Conservation (phyloP, 2,888 invertebrate species). For the Mycalesis mineus region DNA sequence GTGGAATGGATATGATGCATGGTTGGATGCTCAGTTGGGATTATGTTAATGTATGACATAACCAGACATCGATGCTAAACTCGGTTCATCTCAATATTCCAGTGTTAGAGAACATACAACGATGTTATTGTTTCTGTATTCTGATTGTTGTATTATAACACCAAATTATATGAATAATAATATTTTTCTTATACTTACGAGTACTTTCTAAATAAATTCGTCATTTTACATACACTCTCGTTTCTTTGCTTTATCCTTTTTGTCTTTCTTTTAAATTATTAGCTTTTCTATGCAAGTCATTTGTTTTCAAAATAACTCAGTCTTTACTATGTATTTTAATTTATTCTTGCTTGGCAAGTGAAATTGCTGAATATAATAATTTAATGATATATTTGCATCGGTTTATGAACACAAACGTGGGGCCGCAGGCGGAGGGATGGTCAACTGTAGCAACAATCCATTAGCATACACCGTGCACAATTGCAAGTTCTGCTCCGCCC, state of each 20-base stretch:
- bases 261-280: background rate
- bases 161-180: too few species aligned
- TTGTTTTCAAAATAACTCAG: too few species aligned
- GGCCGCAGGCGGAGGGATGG: constrained; percentile 46
- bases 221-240: too few species aligned
- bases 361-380: constrained; percentile 1
- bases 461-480: constrained; percentile 66
- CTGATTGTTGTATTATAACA: too few species aligned
- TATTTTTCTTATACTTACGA: too few species aligned
- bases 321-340: background rate
- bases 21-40: constrained; percentile 42
- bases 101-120: background rate
- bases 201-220: too few species aligned
- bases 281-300: background rate
- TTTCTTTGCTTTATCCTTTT: too few species aligned
- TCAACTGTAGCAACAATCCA: constrained; percentile 45
- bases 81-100: constrained; percentile 25
- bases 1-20: constrained; percentile 38
- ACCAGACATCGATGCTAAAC: constrained; percentile 38
- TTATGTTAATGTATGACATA: constrained; percentile 49
- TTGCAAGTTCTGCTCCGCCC: constrained; percentile 39
- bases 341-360: too few species aligned
- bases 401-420: background rate
- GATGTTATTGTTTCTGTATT: constrained; percentile 2
- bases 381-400: constrained; percentile 18